Conservation (phyloP, 2,888 invertebrate genomes). For the Drosophila fulvimacula region DNA sequence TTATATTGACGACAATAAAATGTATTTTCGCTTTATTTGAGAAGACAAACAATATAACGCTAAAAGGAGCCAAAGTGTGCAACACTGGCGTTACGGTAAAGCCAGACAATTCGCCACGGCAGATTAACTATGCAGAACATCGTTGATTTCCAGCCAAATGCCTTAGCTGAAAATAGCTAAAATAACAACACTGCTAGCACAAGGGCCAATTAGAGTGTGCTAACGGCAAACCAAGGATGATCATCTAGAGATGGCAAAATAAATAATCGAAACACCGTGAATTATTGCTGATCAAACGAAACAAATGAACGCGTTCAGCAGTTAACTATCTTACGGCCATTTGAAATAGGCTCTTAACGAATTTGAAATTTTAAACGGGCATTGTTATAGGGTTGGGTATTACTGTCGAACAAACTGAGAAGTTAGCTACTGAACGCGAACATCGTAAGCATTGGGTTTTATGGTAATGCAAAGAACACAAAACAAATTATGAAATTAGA, state of each 20-base stretch:
- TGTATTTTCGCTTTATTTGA: background rate
- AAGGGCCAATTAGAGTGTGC: background rate
- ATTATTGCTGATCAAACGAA: background rate
- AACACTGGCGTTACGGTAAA: background rate
- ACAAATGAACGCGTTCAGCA: conserved; percentile 3
- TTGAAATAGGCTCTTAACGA: background rate
- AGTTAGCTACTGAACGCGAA: background rate
- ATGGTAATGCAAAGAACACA: background rate
- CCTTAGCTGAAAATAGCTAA: background rate
- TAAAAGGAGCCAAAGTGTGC: background rate
- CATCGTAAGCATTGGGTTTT: background rate
- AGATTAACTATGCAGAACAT: background rate
- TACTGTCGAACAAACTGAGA: background rate
- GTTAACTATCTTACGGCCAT: background rate
- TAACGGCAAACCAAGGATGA: background rate
- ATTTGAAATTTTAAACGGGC: background rate
- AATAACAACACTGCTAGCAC: background rate
- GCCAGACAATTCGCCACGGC: background rate
- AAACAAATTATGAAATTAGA: background rate
- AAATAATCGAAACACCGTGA: background rate
- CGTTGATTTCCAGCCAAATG: background rate
- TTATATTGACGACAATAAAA: conserved; percentile 28
- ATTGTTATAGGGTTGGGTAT: background rate
- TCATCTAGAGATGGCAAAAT: background rate
- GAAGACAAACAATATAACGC: background rate